A percentile compares a stretch with the other conserved stretches of the same genome.
phyloP scores from a whole-genome alignment of 23 tunicate genomes.

The Corella eumyota region DNA sequence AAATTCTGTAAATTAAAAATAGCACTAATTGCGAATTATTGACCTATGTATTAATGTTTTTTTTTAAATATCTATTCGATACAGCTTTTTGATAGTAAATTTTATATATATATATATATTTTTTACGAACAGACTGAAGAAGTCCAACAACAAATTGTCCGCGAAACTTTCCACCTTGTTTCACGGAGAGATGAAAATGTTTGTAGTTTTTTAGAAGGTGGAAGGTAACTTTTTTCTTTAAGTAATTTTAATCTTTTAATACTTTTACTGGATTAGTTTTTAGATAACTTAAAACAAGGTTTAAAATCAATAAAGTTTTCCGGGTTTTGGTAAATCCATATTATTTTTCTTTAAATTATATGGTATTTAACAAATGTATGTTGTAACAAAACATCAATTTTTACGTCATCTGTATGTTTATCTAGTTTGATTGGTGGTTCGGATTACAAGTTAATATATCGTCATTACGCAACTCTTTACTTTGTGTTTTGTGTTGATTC shows the following conservation, averaged over 20 bases:
- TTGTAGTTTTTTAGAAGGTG: conserved; percentile 98
- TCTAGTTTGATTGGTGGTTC: conserved; percentile 88
- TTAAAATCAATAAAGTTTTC: no score
- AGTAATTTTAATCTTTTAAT: neutral
- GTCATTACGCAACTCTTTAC: conserved; percentile 95
- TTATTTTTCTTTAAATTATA: no score
- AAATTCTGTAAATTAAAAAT: no score
- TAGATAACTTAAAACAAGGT: no score
- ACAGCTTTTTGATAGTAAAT: no score
- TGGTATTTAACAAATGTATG: no score
- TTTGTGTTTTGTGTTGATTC: conserved; percentile 99
- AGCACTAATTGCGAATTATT: no score
- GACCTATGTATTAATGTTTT: no score
- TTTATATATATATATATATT: no score
- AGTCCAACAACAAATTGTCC: conserved; percentile 80
- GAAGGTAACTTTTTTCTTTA: conserved; percentile 53
- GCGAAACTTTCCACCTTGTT: conserved; percentile 95
- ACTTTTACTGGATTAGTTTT: neutral
- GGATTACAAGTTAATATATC: conserved; percentile 89
- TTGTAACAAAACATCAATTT: no score
- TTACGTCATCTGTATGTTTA: no score
- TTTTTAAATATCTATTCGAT: no score
- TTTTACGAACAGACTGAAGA: conserved; percentile 87
- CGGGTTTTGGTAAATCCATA: neutral
- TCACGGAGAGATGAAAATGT: conserved; percentile 98